phyloP scores from a whole-genome alignment of 2,888 invertebrate genomes.

The Harpalus rubripes region DNA sequence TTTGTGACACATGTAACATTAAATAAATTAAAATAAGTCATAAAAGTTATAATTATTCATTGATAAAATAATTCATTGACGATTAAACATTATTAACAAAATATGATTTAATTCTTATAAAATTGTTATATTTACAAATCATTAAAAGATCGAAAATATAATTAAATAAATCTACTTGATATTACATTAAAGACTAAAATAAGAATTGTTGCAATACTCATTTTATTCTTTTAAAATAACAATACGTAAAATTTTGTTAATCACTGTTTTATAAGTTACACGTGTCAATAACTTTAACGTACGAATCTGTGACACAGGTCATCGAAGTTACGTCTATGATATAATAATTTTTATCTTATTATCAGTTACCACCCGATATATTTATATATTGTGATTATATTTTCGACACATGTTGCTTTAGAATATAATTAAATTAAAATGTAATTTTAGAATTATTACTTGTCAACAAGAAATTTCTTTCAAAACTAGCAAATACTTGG shows the following conservation, averaged over 20 bases:
- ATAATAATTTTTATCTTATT: constrained; percentile 25
- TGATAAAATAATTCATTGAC: background rate
- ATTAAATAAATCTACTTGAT: background rate
- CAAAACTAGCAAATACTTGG: background rate
- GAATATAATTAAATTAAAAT: constrained; percentile 9
- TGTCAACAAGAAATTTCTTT: constrained; percentile 1
- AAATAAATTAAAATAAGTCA: background rate
- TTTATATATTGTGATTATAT: constrained; percentile 27
- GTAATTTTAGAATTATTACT: constrained; percentile 6
- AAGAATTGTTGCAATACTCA: background rate
- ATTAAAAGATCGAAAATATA: background rate
- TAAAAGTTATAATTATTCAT: background rate
- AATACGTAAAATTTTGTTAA: background rate
- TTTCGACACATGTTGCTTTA: background rate
- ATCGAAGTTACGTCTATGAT: constrained; percentile 39
- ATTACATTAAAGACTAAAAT: background rate
- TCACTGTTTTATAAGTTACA: background rate
- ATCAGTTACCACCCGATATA: constrained; percentile 44
- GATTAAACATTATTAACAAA: background rate
- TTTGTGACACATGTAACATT: background rate
- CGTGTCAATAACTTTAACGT: constrained; percentile 32
- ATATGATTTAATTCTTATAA: background rate
- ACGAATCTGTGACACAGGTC: constrained; percentile 26
- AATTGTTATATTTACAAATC: background rate
- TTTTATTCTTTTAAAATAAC: background rate